Base-by-base conservation (phyloP, 1,140 invertebrate species). In the Hormaphis cornu region DNA sequence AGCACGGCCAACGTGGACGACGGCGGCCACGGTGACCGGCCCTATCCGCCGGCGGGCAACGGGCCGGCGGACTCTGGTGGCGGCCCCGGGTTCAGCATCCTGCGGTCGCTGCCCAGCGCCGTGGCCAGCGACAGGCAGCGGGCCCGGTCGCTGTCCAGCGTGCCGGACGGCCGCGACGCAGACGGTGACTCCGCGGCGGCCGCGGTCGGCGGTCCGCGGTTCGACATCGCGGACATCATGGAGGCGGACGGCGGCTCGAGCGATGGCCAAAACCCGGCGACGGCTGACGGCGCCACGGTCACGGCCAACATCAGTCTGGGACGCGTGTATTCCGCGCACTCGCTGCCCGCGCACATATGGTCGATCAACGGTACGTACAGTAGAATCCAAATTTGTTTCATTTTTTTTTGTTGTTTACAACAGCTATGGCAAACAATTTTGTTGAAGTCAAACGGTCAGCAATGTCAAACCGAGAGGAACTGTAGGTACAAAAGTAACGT, bases 261-360 rank as follows among this genome's bases (percentile, higher is more conserved):
- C 0, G 82, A 82, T 70, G 81, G 82, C 72, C 76, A 78, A 72
- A 74, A 75, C 28, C 71, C 77, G 70, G 54, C n/a, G n/a, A n/a
- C n/a, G n/a, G n/a, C n/a, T n/a, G 77, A 78, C 58, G 76, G 77
- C 69, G 77, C 77, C 12, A 71, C 69, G 2, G 72, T 77, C 63
- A 75, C 74, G 70, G 75, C 76, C 35, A 75, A 75, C 69, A 73
- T 78, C 37, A 74, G 75, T 54, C 70, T 71, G 20, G 88, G 89
- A 69, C 81, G 90, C 71, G 89, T 91, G 16, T 91, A 91, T 77
- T 88, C 89, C 70, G 88, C 90, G 74, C 90, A 91, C 79, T 93
- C 90, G 73, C 82, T 93, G 79, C 90, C 90, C 77, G 90, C 89
- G 73, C 90, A 93, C 78, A 91, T 93, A 81, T 91, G 89, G 88